A percentile compares a stretch with the other conserved stretches of the same genome.
Conservation (phyloP, 23 tunicate species). For the Styela clava region DNA sequence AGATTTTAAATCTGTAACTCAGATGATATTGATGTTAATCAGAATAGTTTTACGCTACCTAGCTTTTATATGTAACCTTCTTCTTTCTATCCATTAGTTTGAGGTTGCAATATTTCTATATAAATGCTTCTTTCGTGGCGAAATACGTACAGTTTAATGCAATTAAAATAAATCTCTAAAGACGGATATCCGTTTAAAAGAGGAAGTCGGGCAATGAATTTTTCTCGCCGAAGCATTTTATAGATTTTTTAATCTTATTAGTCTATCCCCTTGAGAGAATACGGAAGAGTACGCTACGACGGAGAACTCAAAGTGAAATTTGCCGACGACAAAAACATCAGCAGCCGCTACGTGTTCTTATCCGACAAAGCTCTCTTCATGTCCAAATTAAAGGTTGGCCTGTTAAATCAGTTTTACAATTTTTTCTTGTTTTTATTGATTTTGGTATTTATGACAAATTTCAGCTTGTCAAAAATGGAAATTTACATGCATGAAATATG, state of each 20-base stretch:
- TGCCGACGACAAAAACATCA: slow-evolving; percentile 39
- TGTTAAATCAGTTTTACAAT: neutral
- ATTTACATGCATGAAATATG: too few relatives aligned
- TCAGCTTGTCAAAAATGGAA: too few relatives aligned
- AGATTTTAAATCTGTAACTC: too few relatives aligned
- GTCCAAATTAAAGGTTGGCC: slow-evolving; percentile 56
- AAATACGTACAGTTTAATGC: too few relatives aligned
- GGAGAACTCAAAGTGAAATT: slow-evolving; percentile 75
- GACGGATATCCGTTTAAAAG: neutral
- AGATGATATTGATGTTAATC: too few relatives aligned
- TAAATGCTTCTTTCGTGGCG: too few relatives aligned
- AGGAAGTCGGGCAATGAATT: neutral
- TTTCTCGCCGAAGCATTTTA: neutral
- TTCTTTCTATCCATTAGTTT: too few relatives aligned
- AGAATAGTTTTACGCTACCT: too few relatives aligned
- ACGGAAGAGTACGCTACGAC: slow-evolving; percentile 75
- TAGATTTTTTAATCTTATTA: neutral
- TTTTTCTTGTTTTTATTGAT: neutral
- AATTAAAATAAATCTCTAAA: too few relatives aligned
- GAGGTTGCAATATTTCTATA: too few relatives aligned
- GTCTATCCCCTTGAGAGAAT: slow-evolving; percentile 34
- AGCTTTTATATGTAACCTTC: too few relatives aligned
- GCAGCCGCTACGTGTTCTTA: slow-evolving; percentile 68
- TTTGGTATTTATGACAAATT: neutral
- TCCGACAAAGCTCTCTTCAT: slow-evolving; percentile 90